A percentile compares a stretch with the other conserved stretches of the same genome.
phyloP scores from a whole-genome alignment of 2,113 vertebrate species.

The Neotoma lepida region DNA sequence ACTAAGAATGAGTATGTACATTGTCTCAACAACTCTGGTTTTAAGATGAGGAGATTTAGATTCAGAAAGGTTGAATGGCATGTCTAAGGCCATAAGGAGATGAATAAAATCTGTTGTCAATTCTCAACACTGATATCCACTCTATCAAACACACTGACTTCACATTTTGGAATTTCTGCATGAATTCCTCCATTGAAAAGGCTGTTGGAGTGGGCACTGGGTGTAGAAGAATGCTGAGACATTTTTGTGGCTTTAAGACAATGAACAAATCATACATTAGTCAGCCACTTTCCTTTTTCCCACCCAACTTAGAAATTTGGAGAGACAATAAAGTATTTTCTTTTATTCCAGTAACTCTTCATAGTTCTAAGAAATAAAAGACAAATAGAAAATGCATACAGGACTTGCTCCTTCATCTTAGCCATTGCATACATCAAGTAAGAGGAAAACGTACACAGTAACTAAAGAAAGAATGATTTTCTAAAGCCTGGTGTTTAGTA shows the following conservation, averaged over 20 bases:
- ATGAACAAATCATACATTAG: slow-evolving; percentile 49
- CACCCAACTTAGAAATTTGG: slow-evolving; percentile 63
- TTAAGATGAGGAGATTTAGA: slow-evolving; percentile 27
- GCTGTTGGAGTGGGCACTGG: neutral
- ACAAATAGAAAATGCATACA: slow-evolving; percentile 39
- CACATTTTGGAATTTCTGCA: slow-evolving; percentile 47
- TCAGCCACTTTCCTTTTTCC: slow-evolving; percentile 61
- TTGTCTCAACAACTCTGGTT: neutral
- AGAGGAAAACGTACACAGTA: neutral
- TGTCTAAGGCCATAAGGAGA: neutral
- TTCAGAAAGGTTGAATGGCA: neutral
- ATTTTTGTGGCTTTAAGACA: slow-evolving; percentile 64
- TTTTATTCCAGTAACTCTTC: slow-evolving; percentile 54
- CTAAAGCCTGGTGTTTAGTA: neutral
- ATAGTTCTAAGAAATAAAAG: slow-evolving; percentile 35
- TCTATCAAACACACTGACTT: neutral
- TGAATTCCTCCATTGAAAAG: slow-evolving; percentile 41
- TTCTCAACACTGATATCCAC: neutral
- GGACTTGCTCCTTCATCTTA: neutral
- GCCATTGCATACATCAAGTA: neutral
- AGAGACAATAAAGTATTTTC: slow-evolving; percentile 49
- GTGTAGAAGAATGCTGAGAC: slow-evolving; percentile 20
- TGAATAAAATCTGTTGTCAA: neutral
- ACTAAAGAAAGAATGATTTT: neutral
- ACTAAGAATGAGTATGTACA: neutral